Base-by-base conservation (phyloP, 1,140 invertebrate genomes). In the Drosophila sturtevanti region DNA sequence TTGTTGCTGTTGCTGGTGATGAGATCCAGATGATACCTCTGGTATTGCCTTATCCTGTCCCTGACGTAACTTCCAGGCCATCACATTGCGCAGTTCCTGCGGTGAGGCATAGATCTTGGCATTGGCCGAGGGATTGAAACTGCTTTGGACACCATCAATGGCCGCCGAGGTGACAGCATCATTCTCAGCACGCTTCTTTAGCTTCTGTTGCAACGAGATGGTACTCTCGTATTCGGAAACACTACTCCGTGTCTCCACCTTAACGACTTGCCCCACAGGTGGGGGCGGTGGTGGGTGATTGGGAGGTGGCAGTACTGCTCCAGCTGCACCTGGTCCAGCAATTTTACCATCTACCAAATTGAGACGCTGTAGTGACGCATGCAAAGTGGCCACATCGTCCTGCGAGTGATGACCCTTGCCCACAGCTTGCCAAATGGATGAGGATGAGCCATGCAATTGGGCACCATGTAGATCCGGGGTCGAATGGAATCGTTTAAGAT, bases 91-190 rank as follows among this genome's bases (percentile, higher is more conserved):
- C 74, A 97, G 94, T 87, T 97, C 96, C 82, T 96, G 95, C 7
- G 97, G 97, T 37, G 96, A 96, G 6, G 97, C 97, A 92, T 98
- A 98, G 35, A 98, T 92, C 91, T 98, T 98, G 60, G 97, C 97
- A 92, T 94, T 95, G 72, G 96, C 95, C 38, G 95, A 94, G 0
- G 97, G 97, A 71, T 95, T 95, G 92, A 98, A 98, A 77, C 96
- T 97, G 9, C 96, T 97, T 93, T 96, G 95, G 34, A 96, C 93
- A 54, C 90, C 85, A 55, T 91, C 89, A 24, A 91, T 86, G 34
- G 91, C 76, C 3, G 85, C 91, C 60, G 81, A 78, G 54, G 81
- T 92, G 56, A 89, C 85, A 5, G 85, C 79, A 72, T 92, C 81
- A 61, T 81, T 91, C 61, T 91, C 90, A 6, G 79, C 35, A 0